A percentile compares a stretch with the other conserved stretches of the same genome.
Conservation (phyloP, 1,140 invertebrate genomes). For the Ptiloglossa arizonensis region DNA sequence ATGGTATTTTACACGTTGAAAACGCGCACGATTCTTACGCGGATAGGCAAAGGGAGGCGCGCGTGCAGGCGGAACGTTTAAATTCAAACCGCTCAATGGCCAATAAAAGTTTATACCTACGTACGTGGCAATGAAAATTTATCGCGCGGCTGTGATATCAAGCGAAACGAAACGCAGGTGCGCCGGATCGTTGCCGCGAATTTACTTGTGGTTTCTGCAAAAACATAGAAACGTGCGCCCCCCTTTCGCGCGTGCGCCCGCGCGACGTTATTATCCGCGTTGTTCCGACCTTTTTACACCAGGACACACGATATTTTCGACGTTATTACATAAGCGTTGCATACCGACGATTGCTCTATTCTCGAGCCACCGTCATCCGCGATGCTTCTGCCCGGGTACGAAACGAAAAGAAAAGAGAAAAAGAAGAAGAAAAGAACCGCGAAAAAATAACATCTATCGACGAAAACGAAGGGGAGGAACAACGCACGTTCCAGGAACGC, state of each 20-base stretch:
- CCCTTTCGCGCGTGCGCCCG: slow-evolving; percentile 1
- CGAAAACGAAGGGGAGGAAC: too few species aligned
- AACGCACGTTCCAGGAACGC: too few species aligned
- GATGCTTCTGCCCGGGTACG: too few species aligned
- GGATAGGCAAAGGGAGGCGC: background rate
- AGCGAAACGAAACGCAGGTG: slow-evolving; percentile 56
- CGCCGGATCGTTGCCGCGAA: slow-evolving; percentile 44
- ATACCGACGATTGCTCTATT: slow-evolving; percentile 13
- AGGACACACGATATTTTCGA: slow-evolving; percentile 24
- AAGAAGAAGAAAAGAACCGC: too few species aligned
- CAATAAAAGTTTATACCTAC: slow-evolving; percentile 55
- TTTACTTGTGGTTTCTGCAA: slow-evolving; percentile 39
- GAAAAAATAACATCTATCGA: too few species aligned
- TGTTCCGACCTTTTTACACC: background rate
- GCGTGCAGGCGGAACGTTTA: slow-evolving; percentile 21
- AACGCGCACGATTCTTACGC: background rate
- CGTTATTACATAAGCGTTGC: slow-evolving; percentile 2
- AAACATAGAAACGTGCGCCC: slow-evolving; percentile 28
- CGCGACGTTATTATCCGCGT: background rate
- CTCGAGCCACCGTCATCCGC: background rate
- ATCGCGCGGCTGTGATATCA: slow-evolving; percentile 52
- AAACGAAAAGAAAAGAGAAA: background rate
- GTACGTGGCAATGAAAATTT: slow-evolving; percentile 55
- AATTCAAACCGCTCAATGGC: slow-evolving; percentile 35
- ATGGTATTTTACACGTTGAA: background rate